Evolutionary conservation across 2,797 vertebrate species (phyloP), one percentile per base, ranked within the genome.

Genomic region (Enteromius paludinosus): DNA sequence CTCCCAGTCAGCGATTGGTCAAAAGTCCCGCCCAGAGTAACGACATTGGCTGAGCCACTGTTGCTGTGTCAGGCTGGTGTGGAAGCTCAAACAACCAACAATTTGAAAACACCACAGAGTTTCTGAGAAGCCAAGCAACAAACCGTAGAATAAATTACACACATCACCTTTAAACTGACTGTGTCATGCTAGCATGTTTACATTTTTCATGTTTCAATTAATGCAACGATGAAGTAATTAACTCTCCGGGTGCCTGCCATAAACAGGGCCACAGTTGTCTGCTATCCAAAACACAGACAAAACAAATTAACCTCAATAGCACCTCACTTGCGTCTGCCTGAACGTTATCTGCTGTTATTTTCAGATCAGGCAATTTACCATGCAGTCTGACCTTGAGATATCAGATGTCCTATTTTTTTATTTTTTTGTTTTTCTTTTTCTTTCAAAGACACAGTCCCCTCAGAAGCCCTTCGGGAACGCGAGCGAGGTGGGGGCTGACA

Each of bases 371-470:
- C 84, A 84, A 68, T 84, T 84, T 89, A 85, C 76, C 73, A 81
- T 83, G 72, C 79, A 56, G 70, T 74, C 81, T 88, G 87, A 89
- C 89, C 89, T 90, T 89, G 76, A 87, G 83, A 86, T 66, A 75
- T 84, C 79, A 77, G 68, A 64, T 61, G 49, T 82, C 75, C 75
- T 64, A 33, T 73, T 87, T 54, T 54, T 54, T 3, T 54, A 1
- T 64, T 9, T 74, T 69, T 78, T 78, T 85, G 77, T 88, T 76
- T 85, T 87, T 83, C 76, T 89, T 89, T 85, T 20, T 71, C 74
- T 56, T 65, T 89, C 85, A 87, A 89, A 87, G 85, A 81, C 88
- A 85, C 66, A 49, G 79, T 89, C 85, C 74, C 88, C 84, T 84
- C 65, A 6, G n/a, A 62, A 76, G 28, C 41, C 75, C 65, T 80